Conservation (phyloP, 2,797 vertebrate species). For the Malacoraja senta region DNA sequence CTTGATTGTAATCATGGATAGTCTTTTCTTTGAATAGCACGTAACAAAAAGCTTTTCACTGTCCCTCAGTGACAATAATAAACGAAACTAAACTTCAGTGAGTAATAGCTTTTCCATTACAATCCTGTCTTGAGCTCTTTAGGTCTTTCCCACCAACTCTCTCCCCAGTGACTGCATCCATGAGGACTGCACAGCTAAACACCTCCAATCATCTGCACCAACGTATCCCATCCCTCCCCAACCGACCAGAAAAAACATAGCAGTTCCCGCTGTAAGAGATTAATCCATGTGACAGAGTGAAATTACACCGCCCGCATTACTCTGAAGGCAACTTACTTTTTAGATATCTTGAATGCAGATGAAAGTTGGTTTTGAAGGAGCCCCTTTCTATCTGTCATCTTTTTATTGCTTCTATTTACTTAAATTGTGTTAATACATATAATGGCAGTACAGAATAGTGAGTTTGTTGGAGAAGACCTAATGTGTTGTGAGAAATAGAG, state of each 20-base stretch:
- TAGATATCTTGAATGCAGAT: neutral
- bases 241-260: neutral
- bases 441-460: neutral
- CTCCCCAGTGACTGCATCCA: neutral
- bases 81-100: too few species aligned
- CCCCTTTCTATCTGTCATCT: neutral
- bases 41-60: too few species aligned
- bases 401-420: neutral
- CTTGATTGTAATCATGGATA: too few species aligned
- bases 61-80: too few species aligned
- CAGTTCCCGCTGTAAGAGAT: neutral
- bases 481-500: neutral
- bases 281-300: neutral
- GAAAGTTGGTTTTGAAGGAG: neutral
- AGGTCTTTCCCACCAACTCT: neutral
- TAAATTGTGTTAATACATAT: too few species aligned
- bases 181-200: neutral
- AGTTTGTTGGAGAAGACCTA: neutral
- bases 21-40: too few species aligned
- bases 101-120: neutral
- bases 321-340: neutral
- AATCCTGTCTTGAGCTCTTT: neutral
- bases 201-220: neutral
- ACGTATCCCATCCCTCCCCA: too few species aligned
- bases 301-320: neutral